Evolutionary conservation across 1,140 invertebrate species (phyloP).

Genomic region (Ips typographus): DNA sequence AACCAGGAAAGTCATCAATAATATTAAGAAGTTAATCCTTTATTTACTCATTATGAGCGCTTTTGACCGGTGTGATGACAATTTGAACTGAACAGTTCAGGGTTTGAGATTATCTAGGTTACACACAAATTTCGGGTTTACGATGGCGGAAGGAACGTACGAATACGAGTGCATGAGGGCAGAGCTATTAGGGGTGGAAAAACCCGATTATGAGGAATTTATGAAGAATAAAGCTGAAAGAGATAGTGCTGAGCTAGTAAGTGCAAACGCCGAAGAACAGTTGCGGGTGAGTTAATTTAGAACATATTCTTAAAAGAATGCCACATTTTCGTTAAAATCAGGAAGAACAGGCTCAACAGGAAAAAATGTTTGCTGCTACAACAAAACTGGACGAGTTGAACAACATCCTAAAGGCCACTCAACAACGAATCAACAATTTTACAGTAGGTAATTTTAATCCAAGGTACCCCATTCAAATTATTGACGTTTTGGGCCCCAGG

Average conservation of each 20-base stretch:
- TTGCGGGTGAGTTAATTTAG: not conserved
- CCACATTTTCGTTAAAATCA: slow-evolving; percentile 49
- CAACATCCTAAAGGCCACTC: slow-evolving; percentile 74
- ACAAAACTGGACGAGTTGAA: slow-evolving; percentile 83
- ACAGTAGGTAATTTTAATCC: slow-evolving; percentile 61
- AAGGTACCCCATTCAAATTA: not conserved
- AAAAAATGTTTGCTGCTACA: slow-evolving; percentile 68
- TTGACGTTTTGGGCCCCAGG: slow-evolving; percentile 7
- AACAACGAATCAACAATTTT: slow-evolving; percentile 84
- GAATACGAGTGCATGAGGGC: slow-evolving; percentile 72
- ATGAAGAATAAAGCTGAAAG: slow-evolving; percentile 50
- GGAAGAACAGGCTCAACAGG: slow-evolving; percentile 69
- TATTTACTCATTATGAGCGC: too few relatives aligned
- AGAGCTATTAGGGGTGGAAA: slow-evolving; percentile 68
- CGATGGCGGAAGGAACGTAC: slow-evolving; percentile 60
- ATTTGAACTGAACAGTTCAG: too few relatives aligned
- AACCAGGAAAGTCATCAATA: too few relatives aligned
- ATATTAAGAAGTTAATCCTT: too few relatives aligned
- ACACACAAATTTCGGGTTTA: not conserved
- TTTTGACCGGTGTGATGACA: too few relatives aligned
- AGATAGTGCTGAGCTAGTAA: slow-evolving; percentile 27
- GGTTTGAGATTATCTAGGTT: slow-evolving; percentile 26
- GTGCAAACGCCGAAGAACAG: not conserved
- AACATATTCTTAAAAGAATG: not conserved
- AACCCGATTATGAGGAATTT: slow-evolving; percentile 67